These are phyloP conservation scores for Anagrus nilaparvatae DNA, from an alignment of 1,140 invertebrate species.

Conservation along the genomic window DNA sequence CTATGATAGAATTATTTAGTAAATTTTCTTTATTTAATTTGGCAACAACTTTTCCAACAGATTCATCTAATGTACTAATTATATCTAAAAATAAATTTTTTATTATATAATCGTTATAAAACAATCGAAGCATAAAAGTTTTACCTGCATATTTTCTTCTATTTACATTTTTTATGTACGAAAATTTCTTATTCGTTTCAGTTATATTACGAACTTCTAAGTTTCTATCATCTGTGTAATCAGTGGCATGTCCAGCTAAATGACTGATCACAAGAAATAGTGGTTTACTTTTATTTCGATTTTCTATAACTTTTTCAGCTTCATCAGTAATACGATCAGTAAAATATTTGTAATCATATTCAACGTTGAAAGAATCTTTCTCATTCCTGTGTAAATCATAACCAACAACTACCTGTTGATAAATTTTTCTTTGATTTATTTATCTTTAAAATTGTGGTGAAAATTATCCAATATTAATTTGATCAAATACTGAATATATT, in stretches of 20 bases:
- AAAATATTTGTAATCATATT: constrained; percentile 39
- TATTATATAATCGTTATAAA: neutral
- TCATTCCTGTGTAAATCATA: constrained; percentile 42
- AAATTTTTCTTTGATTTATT: no score
- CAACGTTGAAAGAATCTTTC: neutral
- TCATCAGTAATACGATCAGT: constrained; percentile 49
- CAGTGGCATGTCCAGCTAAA: constrained; percentile 42
- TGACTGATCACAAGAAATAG: constrained; percentile 52
- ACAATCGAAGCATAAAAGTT: neutral
- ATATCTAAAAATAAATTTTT: constrained; percentile 44
- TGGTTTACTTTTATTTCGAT: constrained; percentile 40
- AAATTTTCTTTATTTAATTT: constrained; percentile 37
- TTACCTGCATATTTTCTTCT: constrained; percentile 42
- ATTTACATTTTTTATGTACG: constrained; percentile 39
- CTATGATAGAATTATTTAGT: constrained; percentile 42
- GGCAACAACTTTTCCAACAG: constrained; percentile 43
- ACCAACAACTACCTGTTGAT: constrained; percentile 20
- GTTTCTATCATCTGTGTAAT: constrained; percentile 29
- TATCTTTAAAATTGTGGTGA: no score
- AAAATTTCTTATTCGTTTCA: constrained; percentile 42
- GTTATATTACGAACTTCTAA: constrained; percentile 15
- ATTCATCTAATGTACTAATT: constrained; percentile 49
- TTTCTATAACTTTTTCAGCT: constrained; percentile 42
- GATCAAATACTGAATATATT: no score
- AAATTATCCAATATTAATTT: neutral